Conservation (phyloP, 1,140 invertebrate genomes). For the Pogonomyrmex barbatus region DNA sequence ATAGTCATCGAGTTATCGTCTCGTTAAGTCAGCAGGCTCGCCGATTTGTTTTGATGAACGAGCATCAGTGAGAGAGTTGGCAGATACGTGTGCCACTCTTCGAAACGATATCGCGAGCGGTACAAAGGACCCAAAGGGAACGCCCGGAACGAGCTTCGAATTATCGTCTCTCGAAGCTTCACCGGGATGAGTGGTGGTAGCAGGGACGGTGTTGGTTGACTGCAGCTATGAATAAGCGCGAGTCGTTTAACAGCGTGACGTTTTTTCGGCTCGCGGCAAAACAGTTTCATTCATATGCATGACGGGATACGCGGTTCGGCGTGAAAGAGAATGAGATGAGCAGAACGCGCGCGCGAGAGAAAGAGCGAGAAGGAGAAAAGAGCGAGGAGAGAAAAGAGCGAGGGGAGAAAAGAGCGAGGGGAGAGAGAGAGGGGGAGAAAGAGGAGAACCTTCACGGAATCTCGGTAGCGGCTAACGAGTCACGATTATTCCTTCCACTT, state of each 20-base stretch:
- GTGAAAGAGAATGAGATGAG: slow-evolving; percentile 32
- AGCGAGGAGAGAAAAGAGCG: slow-evolving; percentile 20
- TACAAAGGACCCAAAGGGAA: slow-evolving; percentile 60
- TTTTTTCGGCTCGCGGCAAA: slow-evolving; percentile 70
- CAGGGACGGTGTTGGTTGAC: slow-evolving; percentile 51
- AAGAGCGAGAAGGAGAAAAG: neutral
- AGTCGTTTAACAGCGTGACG: slow-evolving; percentile 74
- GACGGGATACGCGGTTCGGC: slow-evolving; percentile 68
- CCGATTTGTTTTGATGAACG: slow-evolving; percentile 60
- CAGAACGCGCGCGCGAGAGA: neutral
- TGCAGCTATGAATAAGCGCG: slow-evolving; percentile 74
- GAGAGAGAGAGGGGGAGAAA: slow-evolving; percentile 11
- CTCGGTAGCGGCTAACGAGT: slow-evolving; percentile 73
- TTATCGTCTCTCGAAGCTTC: slow-evolving; percentile 68
- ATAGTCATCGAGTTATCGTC: slow-evolving; percentile 48
- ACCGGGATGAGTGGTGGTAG: slow-evolving; percentile 25
- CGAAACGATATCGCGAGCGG: slow-evolving; percentile 43
- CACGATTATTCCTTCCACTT: slow-evolving; percentile 73
- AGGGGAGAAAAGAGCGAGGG: slow-evolving; percentile 2
- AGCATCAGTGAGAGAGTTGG: slow-evolving; percentile 36
- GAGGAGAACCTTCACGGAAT: slow-evolving; percentile 58
- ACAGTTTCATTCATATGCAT: slow-evolving; percentile 80
- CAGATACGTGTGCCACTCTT: slow-evolving; percentile 17
- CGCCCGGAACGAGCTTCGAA: slow-evolving; percentile 60
- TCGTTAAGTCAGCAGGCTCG: slow-evolving; percentile 44